Percentiles rank a stretch among this genome's conserved stretches.
Conservation (phyloP, 2,888 invertebrate species). For the Icerya purchasi region DNA sequence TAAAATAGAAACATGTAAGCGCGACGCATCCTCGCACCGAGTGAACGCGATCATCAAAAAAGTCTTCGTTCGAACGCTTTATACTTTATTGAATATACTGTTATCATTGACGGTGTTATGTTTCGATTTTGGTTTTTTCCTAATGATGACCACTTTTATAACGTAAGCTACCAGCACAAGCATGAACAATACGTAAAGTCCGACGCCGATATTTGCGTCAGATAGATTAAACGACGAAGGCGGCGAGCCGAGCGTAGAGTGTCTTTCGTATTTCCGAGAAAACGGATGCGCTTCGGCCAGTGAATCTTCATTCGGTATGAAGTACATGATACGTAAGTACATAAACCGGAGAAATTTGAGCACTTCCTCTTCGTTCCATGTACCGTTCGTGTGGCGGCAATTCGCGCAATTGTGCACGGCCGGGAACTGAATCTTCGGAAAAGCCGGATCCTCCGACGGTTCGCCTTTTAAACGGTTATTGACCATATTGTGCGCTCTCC, state of each 20-base stretch:
- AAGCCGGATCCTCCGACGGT: conserved; percentile 66
- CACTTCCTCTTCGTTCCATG: conserved; percentile 41
- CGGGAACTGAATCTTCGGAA: conserved; percentile 82
- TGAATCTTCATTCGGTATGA: neutral
- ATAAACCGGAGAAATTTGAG: conserved; percentile 37
- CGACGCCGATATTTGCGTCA: conserved; percentile 7
- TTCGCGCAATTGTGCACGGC: conserved; percentile 38
- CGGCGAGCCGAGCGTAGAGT: neutral
- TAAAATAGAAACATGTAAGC: no score
- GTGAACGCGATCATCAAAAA: no score
- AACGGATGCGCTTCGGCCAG: neutral
- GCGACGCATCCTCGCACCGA: no score
- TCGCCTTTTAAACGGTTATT: conserved; percentile 73
- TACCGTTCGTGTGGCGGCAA: conserved; percentile 35
- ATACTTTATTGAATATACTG: no score
- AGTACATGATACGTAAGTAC: conserved; percentile 25
- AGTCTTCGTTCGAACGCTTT: no score
- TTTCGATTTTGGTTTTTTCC: no score
- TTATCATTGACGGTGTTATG: no score
- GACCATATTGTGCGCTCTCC: conserved; percentile 83
- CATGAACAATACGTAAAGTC: conserved; percentile 5
- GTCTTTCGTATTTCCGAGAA: neutral
- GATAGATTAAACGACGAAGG: neutral
- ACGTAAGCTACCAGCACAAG: neutral
- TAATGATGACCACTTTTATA: neutral